Base-by-base conservation (phyloP, 2,888 invertebrate species). In the Acrocera orbiculus region DNA sequence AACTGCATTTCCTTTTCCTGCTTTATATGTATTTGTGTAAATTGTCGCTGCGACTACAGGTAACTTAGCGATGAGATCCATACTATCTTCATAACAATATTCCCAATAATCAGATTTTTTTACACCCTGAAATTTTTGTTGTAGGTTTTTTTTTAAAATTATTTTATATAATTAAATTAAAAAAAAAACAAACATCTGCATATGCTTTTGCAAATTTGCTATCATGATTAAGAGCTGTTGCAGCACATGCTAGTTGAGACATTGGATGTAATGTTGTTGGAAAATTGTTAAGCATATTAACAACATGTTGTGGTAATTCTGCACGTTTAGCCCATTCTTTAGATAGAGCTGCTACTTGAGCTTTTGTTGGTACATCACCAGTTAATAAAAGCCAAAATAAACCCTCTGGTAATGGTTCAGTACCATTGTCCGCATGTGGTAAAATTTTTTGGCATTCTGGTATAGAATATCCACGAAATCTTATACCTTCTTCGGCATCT, bases 301-400 rank as follows among this genome's bases (percentile, higher is more conserved):
- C 78, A 32, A 87, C 79, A 56, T 87, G 85, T 41, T 74, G 68
- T 9, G 87, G 86, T 24, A 87, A 60, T 36, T 58, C 60, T 19
- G 62, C 61, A 41, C 87, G 73, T 42, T 67, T 64, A 4, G 81
- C 80, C 83, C 83, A 86, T 56, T 82, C 76, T 56, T 71, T 67
- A 14, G 77, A 77, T 30, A 82, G 45, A 27, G 72, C 65, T 47
- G 64, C 64, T 4, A 72, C 81, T 64, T 92, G 90, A 29, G 70
- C 72, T 14, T 80, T 72, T 32, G 67, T 80, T 30, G 90, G 92
- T 29, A 90, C 67, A 40, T 90, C 81, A 14, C 90, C 90, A 43
- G 92, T 92, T 46, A 81, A 67, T 42, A 92, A 64, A 31, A 92
- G 67, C 89, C 90, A 92, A 64, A 89, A 92, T n/a, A 90, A 69